phyloP scores from a whole-genome alignment of 2,888 invertebrate species.

The Tetranychus piercei region DNA sequence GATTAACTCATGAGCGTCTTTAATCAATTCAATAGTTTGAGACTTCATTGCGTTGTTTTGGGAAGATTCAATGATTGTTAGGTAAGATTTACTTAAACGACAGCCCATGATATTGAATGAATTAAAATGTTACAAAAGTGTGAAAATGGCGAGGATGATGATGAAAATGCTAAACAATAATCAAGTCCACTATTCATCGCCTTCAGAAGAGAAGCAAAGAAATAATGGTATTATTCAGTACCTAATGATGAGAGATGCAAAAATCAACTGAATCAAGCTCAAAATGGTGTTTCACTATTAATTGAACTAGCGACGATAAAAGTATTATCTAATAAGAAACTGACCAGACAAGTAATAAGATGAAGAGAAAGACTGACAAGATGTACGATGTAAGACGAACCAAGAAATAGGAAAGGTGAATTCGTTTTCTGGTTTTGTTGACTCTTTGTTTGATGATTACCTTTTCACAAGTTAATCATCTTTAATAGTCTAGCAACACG shows the following conservation, averaged over 20 bases:
- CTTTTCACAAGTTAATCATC: not conserved
- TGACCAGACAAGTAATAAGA: too few relatives aligned
- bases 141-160: not conserved
- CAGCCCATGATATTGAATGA: not conserved
- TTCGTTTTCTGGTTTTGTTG: not conserved
- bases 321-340: too few relatives aligned
- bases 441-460: not conserved
- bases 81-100: not conserved
- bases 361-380: too few relatives aligned
- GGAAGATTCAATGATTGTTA: not conserved
- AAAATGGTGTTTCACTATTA: too few relatives aligned
- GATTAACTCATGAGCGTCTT: constrained; percentile 43
- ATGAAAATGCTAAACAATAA: not conserved
- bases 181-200: not conserved
- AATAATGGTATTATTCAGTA: not conserved
- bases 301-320: too few relatives aligned
- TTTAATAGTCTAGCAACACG: not conserved
- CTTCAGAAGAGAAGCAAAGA: not conserved
- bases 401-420: not conserved
- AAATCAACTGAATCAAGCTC: too few relatives aligned
- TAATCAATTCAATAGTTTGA: not conserved
- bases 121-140: not conserved
- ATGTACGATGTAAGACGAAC: too few relatives aligned
- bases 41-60: not conserved
- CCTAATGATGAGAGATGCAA: too few relatives aligned